A percentile compares a stretch with the other conserved stretches of the same genome.
Conservation (phyloP, 1,140 invertebrate species). For the Drosophila varians region DNA sequence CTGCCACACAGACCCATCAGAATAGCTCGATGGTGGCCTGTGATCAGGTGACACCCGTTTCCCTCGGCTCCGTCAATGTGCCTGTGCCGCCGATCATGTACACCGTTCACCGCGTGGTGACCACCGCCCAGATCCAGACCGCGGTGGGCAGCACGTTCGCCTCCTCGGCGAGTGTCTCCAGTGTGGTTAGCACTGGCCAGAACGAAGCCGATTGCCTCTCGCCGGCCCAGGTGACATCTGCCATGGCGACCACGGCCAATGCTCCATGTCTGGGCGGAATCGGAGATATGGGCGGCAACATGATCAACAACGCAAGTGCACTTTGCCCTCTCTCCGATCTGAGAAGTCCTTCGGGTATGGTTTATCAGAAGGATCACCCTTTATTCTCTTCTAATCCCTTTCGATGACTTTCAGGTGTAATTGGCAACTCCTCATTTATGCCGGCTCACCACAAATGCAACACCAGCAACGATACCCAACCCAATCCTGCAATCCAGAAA, state of each 20-base stretch:
- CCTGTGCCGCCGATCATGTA: conserved; percentile 78
- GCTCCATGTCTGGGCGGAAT: conserved; percentile 49
- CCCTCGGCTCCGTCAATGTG: conserved; percentile 56
- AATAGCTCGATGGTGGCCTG: conserved; percentile 41
- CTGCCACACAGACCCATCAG: conserved; percentile 65
- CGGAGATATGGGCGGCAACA: conserved; percentile 58
- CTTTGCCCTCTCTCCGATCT: conserved; percentile 52
- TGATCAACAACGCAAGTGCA: conserved; percentile 54
- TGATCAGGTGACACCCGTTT: conserved; percentile 57
- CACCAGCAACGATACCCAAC: conserved; percentile 48
- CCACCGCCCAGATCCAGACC: conserved; percentile 81
- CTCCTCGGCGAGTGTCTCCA: conserved; percentile 81
- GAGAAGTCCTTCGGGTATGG: conserved; percentile 60
- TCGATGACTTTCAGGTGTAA: conserved; percentile 36
- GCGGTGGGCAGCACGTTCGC: conserved; percentile 77
- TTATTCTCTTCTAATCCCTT: not conserved
- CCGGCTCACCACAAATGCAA: conserved; percentile 61
- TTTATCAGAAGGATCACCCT: too few relatives aligned
- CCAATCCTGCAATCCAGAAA: conserved; percentile 53
- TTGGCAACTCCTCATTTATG: conserved; percentile 58
- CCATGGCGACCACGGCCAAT: conserved; percentile 52
- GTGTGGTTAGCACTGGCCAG: conserved; percentile 71
- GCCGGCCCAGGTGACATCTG: conserved; percentile 52
- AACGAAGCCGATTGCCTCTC: conserved; percentile 70
- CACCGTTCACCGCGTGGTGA: conserved; percentile 81